Evolutionary conservation across 2,797 vertebrate species (phyloP).

Genomic region (Silurus lanzhouensis): DNA sequence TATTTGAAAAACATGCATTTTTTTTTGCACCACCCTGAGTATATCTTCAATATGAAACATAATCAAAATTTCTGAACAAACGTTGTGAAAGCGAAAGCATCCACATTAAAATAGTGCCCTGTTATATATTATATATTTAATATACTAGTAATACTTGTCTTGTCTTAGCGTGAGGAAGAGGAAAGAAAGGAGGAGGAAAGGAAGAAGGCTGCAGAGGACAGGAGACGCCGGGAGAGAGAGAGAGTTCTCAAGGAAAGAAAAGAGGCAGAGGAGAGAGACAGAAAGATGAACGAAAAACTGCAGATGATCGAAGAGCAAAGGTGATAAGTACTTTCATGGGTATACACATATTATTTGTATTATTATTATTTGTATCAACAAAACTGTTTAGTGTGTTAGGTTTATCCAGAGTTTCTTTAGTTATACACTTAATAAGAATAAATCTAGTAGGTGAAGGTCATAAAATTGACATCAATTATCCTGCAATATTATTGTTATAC

Average conservation of each 20-base stretch:
- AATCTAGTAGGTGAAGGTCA: not conserved
- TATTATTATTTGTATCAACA: not conserved
- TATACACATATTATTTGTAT: not conserved
- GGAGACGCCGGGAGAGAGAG: conserved; percentile 74
- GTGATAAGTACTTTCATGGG: conserved; percentile 37
- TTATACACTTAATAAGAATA: not conserved
- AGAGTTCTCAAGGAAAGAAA: conserved; percentile 71
- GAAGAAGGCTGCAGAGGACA: conserved; percentile 71
- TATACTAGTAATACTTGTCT: too few relatives aligned
- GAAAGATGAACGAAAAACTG: conserved; percentile 80
- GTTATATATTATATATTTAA: too few relatives aligned
- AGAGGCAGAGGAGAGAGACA: conserved; percentile 78
- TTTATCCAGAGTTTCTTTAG: not conserved
- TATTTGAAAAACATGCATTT: too few relatives aligned
- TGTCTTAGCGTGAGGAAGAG: conserved; percentile 77
- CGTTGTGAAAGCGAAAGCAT: not conserved
- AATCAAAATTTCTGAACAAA: not conserved
- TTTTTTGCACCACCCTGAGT: not conserved
- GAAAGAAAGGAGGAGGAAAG: conserved; percentile 76
- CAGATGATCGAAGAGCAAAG: conserved; percentile 77
- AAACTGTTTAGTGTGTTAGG: not conserved
- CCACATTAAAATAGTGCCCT: not conserved
- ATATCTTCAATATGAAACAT: not conserved
- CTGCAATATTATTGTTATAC: too few relatives aligned
- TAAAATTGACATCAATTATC: not conserved